These are phyloP conservation scores for Chionodraco myersi DNA, from an alignment of 2,113 vertebrate genomes.

Conservation along the genomic window DNA sequence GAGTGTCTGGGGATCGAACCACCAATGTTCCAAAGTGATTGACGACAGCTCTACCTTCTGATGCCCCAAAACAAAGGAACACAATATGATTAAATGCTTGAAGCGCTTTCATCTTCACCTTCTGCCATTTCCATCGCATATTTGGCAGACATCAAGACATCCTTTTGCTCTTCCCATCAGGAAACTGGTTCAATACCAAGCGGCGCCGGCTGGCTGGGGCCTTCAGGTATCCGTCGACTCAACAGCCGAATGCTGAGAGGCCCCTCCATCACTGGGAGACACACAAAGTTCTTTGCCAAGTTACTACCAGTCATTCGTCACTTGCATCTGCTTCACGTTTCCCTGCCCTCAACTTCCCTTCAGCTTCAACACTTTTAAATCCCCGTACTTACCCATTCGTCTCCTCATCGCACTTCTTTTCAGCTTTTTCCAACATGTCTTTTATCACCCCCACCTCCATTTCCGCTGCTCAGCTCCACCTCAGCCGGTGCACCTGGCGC, in stretches of 20 bases:
- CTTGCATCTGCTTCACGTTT: slow-evolving; percentile 46
- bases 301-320: slow-evolving; percentile 82
- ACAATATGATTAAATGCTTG: slow-evolving; percentile 40
- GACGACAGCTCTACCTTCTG: too few relatives aligned
- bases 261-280: slow-evolving; percentile 68
- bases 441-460: slow-evolving; percentile 1
- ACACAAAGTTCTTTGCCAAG: slow-evolving; percentile 57
- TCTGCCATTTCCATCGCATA: slow-evolving; percentile 29
- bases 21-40: too few relatives aligned
- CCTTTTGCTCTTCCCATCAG: slow-evolving; percentile 27
- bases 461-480: not conserved
- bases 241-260: slow-evolving; percentile 54
- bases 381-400: slow-evolving; percentile 51
- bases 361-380: slow-evolving; percentile 47
- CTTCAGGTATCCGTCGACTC: slow-evolving; percentile 37
- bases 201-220: slow-evolving; percentile 25
- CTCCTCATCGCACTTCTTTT: slow-evolving; percentile 50
- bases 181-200: slow-evolving; percentile 20
- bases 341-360: slow-evolving; percentile 42
- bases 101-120: slow-evolving; percentile 9
- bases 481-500: slow-evolving; percentile 32
- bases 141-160: slow-evolving; percentile 44
- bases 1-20: too few relatives aligned
- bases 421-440: slow-evolving; percentile 31
- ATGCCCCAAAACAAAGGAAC: not conserved